Evolutionary conservation across 1,140 invertebrate genomes (phyloP).

Genomic region (Nasonia longicornis): DNA sequence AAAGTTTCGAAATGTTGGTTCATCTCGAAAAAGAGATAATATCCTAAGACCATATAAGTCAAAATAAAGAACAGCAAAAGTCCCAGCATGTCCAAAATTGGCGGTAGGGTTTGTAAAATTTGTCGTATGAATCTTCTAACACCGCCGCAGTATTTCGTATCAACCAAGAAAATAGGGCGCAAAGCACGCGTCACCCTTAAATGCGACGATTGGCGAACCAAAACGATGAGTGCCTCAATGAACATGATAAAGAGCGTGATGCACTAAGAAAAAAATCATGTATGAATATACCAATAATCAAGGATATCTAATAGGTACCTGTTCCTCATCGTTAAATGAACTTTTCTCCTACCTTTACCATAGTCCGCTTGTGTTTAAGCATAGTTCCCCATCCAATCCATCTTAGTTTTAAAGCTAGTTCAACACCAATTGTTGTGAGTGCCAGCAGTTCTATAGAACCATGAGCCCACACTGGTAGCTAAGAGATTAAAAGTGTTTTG

Average conservation of each 20-base stretch:
- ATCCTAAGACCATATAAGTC: constrained; percentile 86
- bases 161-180: constrained; percentile 90
- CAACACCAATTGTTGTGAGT: constrained; percentile 81
- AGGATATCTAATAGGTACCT: neutral
- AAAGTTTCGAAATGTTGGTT: constrained; percentile 85
- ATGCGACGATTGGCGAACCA: constrained; percentile 86
- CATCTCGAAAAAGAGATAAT: constrained; percentile 83
- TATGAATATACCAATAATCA: neutral
- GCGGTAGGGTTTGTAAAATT: constrained; percentile 87
- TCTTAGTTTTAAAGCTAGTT: constrained; percentile 83
- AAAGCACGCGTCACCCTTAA: constrained; percentile 88
- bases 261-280: constrained; percentile 72
- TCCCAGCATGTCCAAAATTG: constrained; percentile 89
- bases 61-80: constrained; percentile 88
- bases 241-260: constrained; percentile 86
- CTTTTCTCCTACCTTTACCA: constrained; percentile 79
- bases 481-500: constrained; percentile 43
- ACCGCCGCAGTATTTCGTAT: constrained; percentile 85
- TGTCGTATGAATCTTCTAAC: constrained; percentile 80
- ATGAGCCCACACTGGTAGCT: constrained; percentile 83
- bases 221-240: constrained; percentile 83
- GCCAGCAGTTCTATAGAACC: constrained; percentile 86
- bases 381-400: constrained; percentile 90
- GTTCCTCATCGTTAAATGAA: neutral
- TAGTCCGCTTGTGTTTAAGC: constrained; percentile 85